These are phyloP conservation scores for Mola mola DNA, from an alignment of 2,113 vertebrate genomes.

Conservation along the genomic window DNA sequence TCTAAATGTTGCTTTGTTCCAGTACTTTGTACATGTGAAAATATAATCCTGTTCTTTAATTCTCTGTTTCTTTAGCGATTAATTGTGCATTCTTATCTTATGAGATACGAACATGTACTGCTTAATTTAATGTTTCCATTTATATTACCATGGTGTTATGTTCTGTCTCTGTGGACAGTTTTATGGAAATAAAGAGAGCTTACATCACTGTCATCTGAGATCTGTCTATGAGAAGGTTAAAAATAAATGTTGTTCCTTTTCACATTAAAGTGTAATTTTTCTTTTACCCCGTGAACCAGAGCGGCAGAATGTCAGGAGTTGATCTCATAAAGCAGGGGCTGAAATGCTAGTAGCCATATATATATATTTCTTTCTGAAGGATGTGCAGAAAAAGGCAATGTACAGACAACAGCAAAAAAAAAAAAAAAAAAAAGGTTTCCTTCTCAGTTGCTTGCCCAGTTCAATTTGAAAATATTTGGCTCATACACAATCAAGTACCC, in stretches of 20 bases:
- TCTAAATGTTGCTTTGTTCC: conserved; percentile 13
- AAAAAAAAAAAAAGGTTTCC: no score
- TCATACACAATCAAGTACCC: no score
- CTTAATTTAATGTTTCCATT: conserved; percentile 68
- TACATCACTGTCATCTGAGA: conserved; percentile 51
- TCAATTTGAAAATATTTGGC: no score
- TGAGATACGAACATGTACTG: conserved; percentile 33
- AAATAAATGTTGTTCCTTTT: conserved; percentile 68
- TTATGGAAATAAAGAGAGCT: conserved; percentile 43
- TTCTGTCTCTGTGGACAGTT: conserved; percentile 55
- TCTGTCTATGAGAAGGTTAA: conserved; percentile 37
- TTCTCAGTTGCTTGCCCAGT: no score
- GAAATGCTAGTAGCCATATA: conserved; percentile 31
- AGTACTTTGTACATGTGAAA: conserved; percentile 22
- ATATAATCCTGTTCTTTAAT: conserved; percentile 12
- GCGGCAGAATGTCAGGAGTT: conserved; percentile 21
- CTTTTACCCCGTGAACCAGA: neutral
- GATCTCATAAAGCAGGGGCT: conserved; percentile 3
- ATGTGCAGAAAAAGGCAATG: neutral
- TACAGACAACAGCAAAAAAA: no score
- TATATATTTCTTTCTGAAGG: neutral
- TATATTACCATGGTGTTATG: conserved; percentile 41
- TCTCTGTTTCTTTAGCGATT: conserved; percentile 34
- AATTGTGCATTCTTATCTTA: conserved; percentile 44
- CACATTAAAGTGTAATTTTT: conserved; percentile 27